phyloP scores from a whole-genome alignment of 23 tunicate genomes.

The Halocynthia roretzi region DNA sequence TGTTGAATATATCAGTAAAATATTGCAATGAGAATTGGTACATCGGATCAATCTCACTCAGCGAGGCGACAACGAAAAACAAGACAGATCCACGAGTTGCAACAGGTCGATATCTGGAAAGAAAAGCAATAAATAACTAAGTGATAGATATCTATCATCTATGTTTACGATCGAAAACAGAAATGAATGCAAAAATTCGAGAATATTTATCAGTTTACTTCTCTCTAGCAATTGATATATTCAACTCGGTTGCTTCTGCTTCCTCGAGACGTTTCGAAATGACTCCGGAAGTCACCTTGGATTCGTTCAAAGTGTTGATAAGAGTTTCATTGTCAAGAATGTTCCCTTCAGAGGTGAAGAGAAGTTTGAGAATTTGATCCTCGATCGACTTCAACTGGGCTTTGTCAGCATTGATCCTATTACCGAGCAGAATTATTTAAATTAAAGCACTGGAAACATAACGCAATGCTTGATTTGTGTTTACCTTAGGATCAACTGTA shows the following conservation, averaged over 20 bases:
- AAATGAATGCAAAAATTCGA: background rate
- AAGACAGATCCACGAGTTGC: slow-evolving; percentile 94
- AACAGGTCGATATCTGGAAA: slow-evolving; percentile 77
- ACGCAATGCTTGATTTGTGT: background rate
- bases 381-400: slow-evolving; percentile 83
- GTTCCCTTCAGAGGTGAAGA: slow-evolving; percentile 91
- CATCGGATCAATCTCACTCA: slow-evolving; percentile 91
- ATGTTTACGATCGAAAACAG: background rate
- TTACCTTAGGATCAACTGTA: slow-evolving; percentile 67
- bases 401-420: slow-evolving; percentile 84
- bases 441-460: background rate
- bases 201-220: slow-evolving; percentile 32
- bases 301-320: slow-evolving; percentile 77
- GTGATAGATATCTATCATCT: background rate
- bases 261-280: slow-evolving; percentile 82
- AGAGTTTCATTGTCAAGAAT: slow-evolving; percentile 89
- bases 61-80: slow-evolving; percentile 87
- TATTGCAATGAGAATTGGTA: slow-evolving; percentile 91
- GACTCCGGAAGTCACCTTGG: slow-evolving; percentile 90
- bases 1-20: slow-evolving; percentile 87
- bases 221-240: slow-evolving; percentile 89
- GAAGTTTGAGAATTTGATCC: slow-evolving; percentile 82
- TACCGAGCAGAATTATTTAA: background rate
- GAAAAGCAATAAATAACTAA: background rate
- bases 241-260: slow-evolving; percentile 82